Conservation (phyloP, 2,888 invertebrate genomes). For the Tenthredo mesomela region DNA sequence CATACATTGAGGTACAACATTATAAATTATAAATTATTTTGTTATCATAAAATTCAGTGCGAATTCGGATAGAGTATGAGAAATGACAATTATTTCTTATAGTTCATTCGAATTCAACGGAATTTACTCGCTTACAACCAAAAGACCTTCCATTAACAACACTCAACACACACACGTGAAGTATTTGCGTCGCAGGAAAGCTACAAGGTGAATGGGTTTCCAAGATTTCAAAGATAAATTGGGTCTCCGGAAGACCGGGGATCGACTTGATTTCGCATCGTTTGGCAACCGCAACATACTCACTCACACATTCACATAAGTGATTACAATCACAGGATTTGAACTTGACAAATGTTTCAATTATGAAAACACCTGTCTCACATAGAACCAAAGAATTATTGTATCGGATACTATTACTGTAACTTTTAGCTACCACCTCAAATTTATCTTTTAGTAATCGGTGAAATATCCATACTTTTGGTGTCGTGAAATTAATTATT, state of each 20-base stretch:
- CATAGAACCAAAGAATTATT: slow-evolving; percentile 8
- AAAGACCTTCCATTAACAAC: slow-evolving; percentile 9
- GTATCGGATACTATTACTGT: slow-evolving; percentile 3
- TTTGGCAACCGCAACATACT: slow-evolving; percentile 12
- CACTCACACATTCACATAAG: slow-evolving; percentile 8
- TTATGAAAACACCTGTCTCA: slow-evolving; percentile 12
- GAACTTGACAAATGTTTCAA: slow-evolving; percentile 20
- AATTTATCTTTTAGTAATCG: not conserved
- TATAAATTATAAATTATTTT: too few species aligned
- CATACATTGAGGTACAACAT: too few species aligned
- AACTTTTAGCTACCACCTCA: slow-evolving; percentile 7
- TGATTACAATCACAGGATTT: slow-evolving; percentile 22
- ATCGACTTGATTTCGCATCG: not conserved
- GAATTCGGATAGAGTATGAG: too few species aligned
- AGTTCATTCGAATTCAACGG: slow-evolving; percentile 9
- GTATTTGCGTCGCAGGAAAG: not conserved
- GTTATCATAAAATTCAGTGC: too few species aligned
- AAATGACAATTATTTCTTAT: too few species aligned
- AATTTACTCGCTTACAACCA: not conserved
- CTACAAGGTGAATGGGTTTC: not conserved
- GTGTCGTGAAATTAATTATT: not conserved
- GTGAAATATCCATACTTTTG: slow-evolving; percentile 15
- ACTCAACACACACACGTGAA: slow-evolving; percentile 26
- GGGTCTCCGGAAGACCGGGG: not conserved
- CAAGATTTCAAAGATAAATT: slow-evolving; percentile 5